phyloP scores from a whole-genome alignment of 37 sponge, comb jelly and placozoan species.

The Axinella damicornis region DNA sequence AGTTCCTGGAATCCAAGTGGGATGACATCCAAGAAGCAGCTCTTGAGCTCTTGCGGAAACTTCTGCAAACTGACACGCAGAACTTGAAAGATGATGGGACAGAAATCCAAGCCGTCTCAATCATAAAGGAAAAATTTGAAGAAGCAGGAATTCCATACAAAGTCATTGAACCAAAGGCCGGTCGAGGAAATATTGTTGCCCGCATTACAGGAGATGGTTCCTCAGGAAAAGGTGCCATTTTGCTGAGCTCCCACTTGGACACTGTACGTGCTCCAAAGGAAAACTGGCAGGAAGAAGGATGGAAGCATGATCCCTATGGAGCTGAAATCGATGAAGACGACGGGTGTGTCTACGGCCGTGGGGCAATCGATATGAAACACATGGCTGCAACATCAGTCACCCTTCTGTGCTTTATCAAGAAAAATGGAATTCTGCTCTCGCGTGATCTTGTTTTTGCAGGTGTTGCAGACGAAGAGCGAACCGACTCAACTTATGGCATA shows the following conservation, averaged over 20 bases:
- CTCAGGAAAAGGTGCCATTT: constrained; percentile 60
- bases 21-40: constrained; percentile 58
- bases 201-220: constrained; percentile 74
- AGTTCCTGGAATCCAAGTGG: constrained; percentile 55
- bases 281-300: constrained; percentile 81
- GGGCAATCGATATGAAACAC: constrained; percentile 89
- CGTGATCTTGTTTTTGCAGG: constrained; percentile 89
- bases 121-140: constrained; percentile 60
- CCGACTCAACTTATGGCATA: constrained; percentile 65
- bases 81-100: constrained; percentile 84
- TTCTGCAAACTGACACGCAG: constrained; percentile 77
- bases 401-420: constrained; percentile 69
- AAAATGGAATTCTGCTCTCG: constrained; percentile 42
- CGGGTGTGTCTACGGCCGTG: constrained; percentile 88
- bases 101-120: constrained; percentile 66
- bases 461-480: constrained; percentile 80
- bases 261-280: constrained; percentile 83
- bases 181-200: constrained; percentile 86
- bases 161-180: constrained; percentile 69
- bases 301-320: constrained; percentile 84
- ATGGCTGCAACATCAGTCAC: constrained; percentile 85
- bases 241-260: constrained; percentile 84
- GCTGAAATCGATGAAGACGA: constrained; percentile 86
- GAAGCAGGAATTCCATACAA: constrained; percentile 71
- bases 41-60: constrained; percentile 60